Conservation (phyloP, 2,797 vertebrate genomes). For the Paedocypris micromegethes region DNA sequence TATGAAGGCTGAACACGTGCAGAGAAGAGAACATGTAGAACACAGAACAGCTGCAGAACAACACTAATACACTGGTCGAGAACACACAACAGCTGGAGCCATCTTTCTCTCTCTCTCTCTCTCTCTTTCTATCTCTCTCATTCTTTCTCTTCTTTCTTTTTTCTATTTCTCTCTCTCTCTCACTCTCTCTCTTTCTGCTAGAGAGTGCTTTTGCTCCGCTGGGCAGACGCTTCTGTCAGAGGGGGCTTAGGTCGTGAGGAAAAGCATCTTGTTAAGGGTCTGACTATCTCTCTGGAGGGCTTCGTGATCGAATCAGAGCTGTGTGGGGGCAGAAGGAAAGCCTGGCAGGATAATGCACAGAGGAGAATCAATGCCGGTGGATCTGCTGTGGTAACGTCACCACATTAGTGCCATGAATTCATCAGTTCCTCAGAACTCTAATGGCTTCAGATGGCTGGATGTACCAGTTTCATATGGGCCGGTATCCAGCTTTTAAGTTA, state of each 20-base stretch:
- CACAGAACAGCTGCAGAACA: not conserved
- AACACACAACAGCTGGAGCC: not conserved
- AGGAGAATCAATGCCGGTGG: constrained; percentile 12
- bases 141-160: too few species aligned
- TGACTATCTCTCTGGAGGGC: constrained; percentile 14
- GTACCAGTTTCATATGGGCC: too few species aligned
- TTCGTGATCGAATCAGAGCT: constrained; percentile 17
- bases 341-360: constrained; percentile 7
- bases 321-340: constrained; percentile 14
- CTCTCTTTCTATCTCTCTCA: not conserved
- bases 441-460: not conserved
- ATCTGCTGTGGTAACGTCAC: constrained; percentile 6
- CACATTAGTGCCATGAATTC: constrained; percentile 13
- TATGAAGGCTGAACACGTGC: not conserved
- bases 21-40: not conserved
- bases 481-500: not conserved
- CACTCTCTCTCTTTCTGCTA: not conserved
- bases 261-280: not conserved
- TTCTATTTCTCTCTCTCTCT: not conserved
- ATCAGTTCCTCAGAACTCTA: not conserved
- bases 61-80: not conserved
- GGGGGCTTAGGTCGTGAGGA: not conserved
- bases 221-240: not conserved
- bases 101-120: not conserved
- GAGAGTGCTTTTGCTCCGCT: constrained; percentile 6